Base-by-base conservation (phyloP, 1,140 invertebrate genomes). In the Paracyclopina nana region DNA sequence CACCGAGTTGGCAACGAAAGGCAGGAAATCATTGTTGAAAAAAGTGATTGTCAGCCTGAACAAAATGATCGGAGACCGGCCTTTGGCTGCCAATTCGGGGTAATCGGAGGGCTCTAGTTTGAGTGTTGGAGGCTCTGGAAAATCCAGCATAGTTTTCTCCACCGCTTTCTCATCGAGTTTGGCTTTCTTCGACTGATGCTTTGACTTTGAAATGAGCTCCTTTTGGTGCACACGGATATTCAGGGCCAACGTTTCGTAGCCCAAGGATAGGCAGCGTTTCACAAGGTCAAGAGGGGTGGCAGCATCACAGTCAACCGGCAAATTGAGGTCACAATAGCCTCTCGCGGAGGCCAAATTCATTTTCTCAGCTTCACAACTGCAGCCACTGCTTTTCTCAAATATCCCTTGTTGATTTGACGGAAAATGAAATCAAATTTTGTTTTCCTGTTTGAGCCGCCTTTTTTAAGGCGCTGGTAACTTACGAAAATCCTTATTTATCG, bases 251-350 rank as follows among this genome's bases (percentile, higher is more conserved):
- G 50, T 52, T 38, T 43, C 12, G 18, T 52, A 52, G 2, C 50
- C 50, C 11, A 52, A 14, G 20, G 34, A 5, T 2, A 52, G 12
- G 16, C 16, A 34, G 4, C 50, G 34, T 11, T n/a, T 22, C 6
- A 52, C 8, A 6, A 18, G 14, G 9, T 11, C 12, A 4, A 12
- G n/a, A 26, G 43, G 12, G 16, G n/a, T 27, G 18, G 2, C 16
- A 6, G 14, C 30, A 26, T 14, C 11, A 9, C 6, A 14, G 11
- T 40, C 27, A 25, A 18, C 14, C 14, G 50, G 50, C 11, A 52
- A 26, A 25, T 52, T 52, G 1, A 52, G 14, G 18, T 52, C 50
- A 11, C 18, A 30, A 44, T 40, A 52, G 9, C 50, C 50, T 4
- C 20, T n/a, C 34, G 34, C n/a, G n/a, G n/a, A n/a, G n/a, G n/a